Evolutionary conservation across 2,888 invertebrate species (phyloP), one percentile per base, ranked within the genome.

Genomic region (Liopterus haemorrhoidalis): DNA sequence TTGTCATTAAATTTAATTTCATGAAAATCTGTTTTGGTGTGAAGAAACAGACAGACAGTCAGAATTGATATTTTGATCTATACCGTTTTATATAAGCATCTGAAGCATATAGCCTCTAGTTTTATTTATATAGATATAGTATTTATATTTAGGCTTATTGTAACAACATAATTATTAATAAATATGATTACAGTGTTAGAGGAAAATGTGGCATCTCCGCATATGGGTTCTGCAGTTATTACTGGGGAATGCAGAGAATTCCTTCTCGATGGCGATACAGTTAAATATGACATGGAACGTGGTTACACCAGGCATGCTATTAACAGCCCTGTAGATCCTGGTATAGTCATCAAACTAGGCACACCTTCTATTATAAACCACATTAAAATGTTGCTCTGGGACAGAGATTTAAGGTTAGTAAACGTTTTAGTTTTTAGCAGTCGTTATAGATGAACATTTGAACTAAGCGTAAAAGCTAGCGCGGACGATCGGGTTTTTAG

Each of bases 311-410:
- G 67, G 45, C 69, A 69, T 49, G 64, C 66, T 0, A 69, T 69
- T 36, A 66, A 62, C 40, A 65, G 65, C 9, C 61, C 65, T 2
- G 78, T 74, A 25, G 81, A 82, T 67, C 79, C 82, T 64, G 87
- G 91, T 48, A 93, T 96, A 63, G 77, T 88, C 5, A 82, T 96
- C 33, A 85, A 88, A 59, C 75, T 96, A 42, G 81, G 81, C 53
- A 79, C 83, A 38, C 81, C 83, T 55, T 90, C 84, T 65, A 94
- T 97, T 61, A 79, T 99, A 58, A 99, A 99, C 74, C 88, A 93
- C 61, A 79, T 99, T 47, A 80, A 83, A 47, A 79, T 99, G 77
- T 73, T 95, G 56, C 75, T 99, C 8, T 96, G 95, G 94, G 97
- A 97, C 70, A 75, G 85, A 47, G 96, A 97, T 66, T 78, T 82